Conservation (phyloP, 2,797 vertebrate genomes). For the Acanthurus lineatus region DNA sequence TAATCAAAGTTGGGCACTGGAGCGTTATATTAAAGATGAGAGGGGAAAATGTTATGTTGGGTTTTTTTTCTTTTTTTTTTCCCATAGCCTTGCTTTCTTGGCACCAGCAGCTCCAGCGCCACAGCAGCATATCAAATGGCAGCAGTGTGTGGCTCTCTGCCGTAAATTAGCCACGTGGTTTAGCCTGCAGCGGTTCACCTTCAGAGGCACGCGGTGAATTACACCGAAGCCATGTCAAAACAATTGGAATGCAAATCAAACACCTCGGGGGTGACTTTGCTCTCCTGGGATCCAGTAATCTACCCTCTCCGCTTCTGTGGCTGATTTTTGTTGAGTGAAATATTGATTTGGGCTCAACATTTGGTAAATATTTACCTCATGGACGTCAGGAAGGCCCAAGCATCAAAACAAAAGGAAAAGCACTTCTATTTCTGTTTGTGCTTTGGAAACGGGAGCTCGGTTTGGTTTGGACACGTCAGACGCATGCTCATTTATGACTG, state of each 20-base stretch:
- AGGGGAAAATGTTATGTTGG: slow-evolving; percentile 24
- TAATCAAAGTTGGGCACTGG: slow-evolving; percentile 71
- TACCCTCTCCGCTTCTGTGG: slow-evolving; percentile 57
- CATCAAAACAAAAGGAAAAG: slow-evolving; percentile 20
- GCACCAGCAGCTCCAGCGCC: slow-evolving; percentile 30
- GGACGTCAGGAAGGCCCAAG: slow-evolving; percentile 24
- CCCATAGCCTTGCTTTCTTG: slow-evolving; percentile 40
- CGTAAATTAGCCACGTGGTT: slow-evolving; percentile 81
- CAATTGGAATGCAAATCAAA: slow-evolving; percentile 85
- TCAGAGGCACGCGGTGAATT: slow-evolving; percentile 78
- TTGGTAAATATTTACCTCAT: slow-evolving; percentile 80
- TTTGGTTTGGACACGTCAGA: slow-evolving; percentile 8
- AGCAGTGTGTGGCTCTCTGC: slow-evolving; percentile 56
- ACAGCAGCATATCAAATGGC: slow-evolving; percentile 59
- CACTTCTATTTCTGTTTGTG: neutral
- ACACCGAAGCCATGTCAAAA: slow-evolving; percentile 79
- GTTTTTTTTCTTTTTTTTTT: rapidly evolving
- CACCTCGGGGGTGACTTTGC: slow-evolving; percentile 80
- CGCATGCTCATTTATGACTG: neutral
- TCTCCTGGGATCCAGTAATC: slow-evolving; percentile 75
- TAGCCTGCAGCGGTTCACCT: slow-evolving; percentile 80
- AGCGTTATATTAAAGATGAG: slow-evolving; percentile 61
- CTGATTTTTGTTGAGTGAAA: slow-evolving; percentile 71
- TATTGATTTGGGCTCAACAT: slow-evolving; percentile 81
- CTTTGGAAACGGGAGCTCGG: neutral